Base-by-base conservation (phyloP, 1,140 invertebrate species). In the Arion vulgaris region DNA sequence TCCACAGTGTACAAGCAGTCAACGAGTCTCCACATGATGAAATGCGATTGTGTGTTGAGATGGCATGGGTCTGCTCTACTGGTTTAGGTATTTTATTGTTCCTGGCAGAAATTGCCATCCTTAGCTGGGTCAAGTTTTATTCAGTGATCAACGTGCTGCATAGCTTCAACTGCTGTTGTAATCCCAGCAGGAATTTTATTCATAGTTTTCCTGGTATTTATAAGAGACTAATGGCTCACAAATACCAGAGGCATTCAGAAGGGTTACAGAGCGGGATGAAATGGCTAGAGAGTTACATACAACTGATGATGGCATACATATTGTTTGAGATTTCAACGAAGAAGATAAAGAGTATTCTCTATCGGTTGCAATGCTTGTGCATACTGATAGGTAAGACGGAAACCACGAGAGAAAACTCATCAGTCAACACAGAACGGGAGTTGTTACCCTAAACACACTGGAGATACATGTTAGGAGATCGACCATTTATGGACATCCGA, bases 11-110 rank as follows among this genome's bases (percentile, higher is more conserved):
- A 36, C 86, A 90, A 86, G 86, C 93, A 62, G 89, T 91, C 1
- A 86, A 91, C 26, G 93, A 93, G 84, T 93, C 93, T n/a, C 93
- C 93, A 15, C 93, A 94, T 84, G 92, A 93, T 75, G 90, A 91
- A 72, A 91, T 94, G 90, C 83, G 91, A 49, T 95, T 95, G 26
- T 99, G 98, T 90, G 99, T 99, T 28, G 98, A 99, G 92, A 95
- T 97, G 49, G 97, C 98, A 0, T 99, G 98, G 98, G 96, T 96
- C 5, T 99, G 98, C 90, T 99, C 97, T 0, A 99, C 98, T 0
- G 93, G 98, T 1, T 93, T 99, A 49, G 98, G 98, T 0, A 95
- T 99, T 0, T 93, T 99, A 66, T 92, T 99, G 13, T 99, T 99
- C 91, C 93, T 99, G 26, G 93, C 97, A 19, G 98, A 99, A 93